A percentile compares a stretch with the other conserved stretches of the same genome.
Conservation (phyloP, 2,797 vertebrate genomes). For the Epinephelus coioides region DNA sequence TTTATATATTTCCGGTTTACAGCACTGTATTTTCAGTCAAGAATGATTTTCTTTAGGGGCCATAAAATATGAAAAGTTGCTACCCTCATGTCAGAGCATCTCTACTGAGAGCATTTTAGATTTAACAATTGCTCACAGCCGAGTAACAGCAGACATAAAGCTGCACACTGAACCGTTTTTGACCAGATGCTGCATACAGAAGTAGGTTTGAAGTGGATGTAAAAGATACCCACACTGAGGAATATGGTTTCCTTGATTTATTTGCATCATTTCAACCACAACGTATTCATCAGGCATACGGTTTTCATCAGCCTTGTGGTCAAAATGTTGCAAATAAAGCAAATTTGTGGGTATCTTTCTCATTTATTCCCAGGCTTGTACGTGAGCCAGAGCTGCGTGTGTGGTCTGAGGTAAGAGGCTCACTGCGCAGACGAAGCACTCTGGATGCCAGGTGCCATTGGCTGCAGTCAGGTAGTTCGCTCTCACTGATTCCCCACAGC, state of each 20-base stretch:
- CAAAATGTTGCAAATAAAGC: slow-evolving; percentile 76
- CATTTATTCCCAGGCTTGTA: slow-evolving; percentile 57
- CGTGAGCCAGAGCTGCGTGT: slow-evolving; percentile 61
- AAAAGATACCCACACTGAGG: slow-evolving; percentile 68
- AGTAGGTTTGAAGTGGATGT: slow-evolving; percentile 51
- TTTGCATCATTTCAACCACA: slow-evolving; percentile 72
- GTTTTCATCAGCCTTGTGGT: slow-evolving; percentile 76
- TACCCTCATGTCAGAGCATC: slow-evolving; percentile 16
- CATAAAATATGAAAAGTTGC: slow-evolving; percentile 13
- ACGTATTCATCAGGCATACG: slow-evolving; percentile 71
- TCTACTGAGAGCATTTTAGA: slow-evolving; percentile 25
- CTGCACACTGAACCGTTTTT: slow-evolving; percentile 55
- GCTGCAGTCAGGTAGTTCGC: slow-evolving; percentile 93
- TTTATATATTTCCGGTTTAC: slow-evolving; percentile 25
- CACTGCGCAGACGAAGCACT: slow-evolving; percentile 95
- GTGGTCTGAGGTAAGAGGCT: slow-evolving; percentile 81
- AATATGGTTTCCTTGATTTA: slow-evolving; percentile 74
- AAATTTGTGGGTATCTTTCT: slow-evolving; percentile 74
- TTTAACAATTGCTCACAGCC: slow-evolving; percentile 29
- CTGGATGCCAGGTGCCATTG: slow-evolving; percentile 91
- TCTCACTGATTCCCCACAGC: slow-evolving; percentile 88
- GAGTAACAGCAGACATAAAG: slow-evolving; percentile 34
- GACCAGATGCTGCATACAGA: slow-evolving; percentile 63
- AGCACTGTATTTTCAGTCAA: slow-evolving; percentile 18
- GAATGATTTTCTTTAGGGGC: slow-evolving; percentile 20